phyloP scores from a whole-genome alignment of 2,888 invertebrate species.

The Eurytoma californica region DNA sequence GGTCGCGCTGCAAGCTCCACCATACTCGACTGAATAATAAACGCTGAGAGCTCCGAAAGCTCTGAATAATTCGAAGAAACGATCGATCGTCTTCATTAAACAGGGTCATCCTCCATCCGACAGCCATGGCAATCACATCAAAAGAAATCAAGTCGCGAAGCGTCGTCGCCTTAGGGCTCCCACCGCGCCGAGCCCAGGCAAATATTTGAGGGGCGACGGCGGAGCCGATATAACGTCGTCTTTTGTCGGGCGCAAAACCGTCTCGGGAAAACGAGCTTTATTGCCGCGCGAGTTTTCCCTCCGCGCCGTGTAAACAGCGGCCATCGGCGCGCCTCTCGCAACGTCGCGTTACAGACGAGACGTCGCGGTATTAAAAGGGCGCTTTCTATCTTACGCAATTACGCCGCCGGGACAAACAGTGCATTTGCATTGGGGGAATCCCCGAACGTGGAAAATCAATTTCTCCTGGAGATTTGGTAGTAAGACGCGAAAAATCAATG shows the following conservation, averaged over 20 bases:
- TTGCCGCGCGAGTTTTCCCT: conserved; percentile 38
- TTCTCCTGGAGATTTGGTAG: too few relatives aligned
- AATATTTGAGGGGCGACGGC: conserved; percentile 45
- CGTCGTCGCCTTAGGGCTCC: too few relatives aligned
- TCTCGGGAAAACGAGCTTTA: conserved; percentile 53
- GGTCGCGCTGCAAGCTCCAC: too few relatives aligned
- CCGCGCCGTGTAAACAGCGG: conserved; percentile 7
- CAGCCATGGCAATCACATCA: too few relatives aligned
- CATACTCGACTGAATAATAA: too few relatives aligned
- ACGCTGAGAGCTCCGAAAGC: too few relatives aligned
- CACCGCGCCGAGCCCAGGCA: conserved; percentile 13
- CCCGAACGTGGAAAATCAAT: not conserved
- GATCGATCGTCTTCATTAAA: too few relatives aligned
- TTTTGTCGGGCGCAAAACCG: conserved; percentile 41
- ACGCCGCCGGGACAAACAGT: conserved; percentile 39
- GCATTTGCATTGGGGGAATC: not conserved
- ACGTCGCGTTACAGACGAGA: not conserved
- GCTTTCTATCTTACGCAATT: conserved; percentile 26
- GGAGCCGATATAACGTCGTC: conserved; percentile 1
- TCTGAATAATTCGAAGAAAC: too few relatives aligned
- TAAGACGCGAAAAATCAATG: too few relatives aligned
- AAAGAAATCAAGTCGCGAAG: too few relatives aligned
- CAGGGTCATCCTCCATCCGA: too few relatives aligned
- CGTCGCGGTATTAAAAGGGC: conserved; percentile 12
- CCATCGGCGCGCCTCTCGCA: not conserved